Evolutionary conservation across 2,888 invertebrate species (phyloP).

Genomic region (Nephrotoma guestfalica): DNA sequence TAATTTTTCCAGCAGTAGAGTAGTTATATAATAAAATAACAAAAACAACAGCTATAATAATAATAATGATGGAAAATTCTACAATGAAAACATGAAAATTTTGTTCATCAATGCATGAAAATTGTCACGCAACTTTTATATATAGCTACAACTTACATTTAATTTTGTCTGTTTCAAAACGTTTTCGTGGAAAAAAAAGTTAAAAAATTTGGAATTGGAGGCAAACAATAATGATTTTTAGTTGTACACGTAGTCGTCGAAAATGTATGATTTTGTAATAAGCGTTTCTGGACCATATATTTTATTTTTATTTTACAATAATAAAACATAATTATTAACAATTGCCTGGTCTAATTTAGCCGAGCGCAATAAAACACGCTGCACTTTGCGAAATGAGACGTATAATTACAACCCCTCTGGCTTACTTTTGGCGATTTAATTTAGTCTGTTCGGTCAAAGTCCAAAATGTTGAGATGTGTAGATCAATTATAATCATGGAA

Average conservation of each 20-base stretch:
- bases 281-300: not conserved
- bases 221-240: not conserved
- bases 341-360: no score
- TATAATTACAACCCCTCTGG: no score
- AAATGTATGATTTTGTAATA: not conserved
- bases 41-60: not conserved
- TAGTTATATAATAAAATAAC: not conserved
- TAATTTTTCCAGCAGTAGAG: not conserved
- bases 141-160: not conserved
- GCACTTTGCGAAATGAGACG: no score
- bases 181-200: not conserved
- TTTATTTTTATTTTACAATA: no score
- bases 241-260: not conserved
- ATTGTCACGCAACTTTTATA: conserved; percentile 1
- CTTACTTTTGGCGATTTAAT: no score
- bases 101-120: conserved; percentile 2
- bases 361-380: no score
- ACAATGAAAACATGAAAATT: not conserved
- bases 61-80: not conserved
- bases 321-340: no score
- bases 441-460: no score
- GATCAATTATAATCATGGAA: no score
- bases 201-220: not conserved
- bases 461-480: no score
- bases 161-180: not conserved